Conservation (phyloP, 37 sponge, comb jelly and placozoan species). For the Haliclona indistincta region DNA sequence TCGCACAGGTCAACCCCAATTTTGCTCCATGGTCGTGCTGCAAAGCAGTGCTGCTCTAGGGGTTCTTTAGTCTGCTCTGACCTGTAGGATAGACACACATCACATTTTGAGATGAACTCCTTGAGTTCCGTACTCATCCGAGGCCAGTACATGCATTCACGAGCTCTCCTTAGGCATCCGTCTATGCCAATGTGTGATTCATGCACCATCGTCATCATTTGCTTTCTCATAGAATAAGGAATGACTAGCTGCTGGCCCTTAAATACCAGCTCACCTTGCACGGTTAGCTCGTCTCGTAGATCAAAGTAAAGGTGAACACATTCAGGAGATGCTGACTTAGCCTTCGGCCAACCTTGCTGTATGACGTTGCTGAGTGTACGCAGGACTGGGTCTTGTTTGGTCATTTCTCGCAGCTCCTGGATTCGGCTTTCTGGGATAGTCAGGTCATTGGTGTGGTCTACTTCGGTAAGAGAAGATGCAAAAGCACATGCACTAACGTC, state of each 20-base stretch:
- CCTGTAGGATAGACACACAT: neutral
- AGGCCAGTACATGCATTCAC: constrained; percentile 45
- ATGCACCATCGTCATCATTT: constrained; percentile 19
- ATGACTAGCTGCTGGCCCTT: constrained; percentile 34
- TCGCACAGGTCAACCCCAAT: constrained; percentile 53
- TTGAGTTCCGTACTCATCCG: constrained; percentile 34
- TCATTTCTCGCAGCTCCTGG: neutral
- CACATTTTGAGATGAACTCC: constrained; percentile 41
- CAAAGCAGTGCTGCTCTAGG: constrained; percentile 25
- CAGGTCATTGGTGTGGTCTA: constrained; percentile 29
- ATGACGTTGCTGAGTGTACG: constrained; percentile 6
- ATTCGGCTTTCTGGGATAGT: constrained; percentile 10
- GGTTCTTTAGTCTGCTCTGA: constrained; percentile 4
- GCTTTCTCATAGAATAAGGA: neutral
- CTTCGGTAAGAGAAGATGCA: neutral
- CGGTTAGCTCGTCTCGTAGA: constrained; percentile 30
- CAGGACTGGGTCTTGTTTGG: constrained; percentile 30
- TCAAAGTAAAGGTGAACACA: constrained; percentile 24
- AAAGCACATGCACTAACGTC: constrained; percentile 13
- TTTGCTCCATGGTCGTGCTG: constrained; percentile 39
- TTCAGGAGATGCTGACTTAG: constrained; percentile 19
- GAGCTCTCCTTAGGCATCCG: constrained; percentile 9
- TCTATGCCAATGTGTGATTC: constrained; percentile 32
- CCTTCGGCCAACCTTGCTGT: constrained; percentile 29
- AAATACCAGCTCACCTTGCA: constrained; percentile 39